Percentiles rank a stretch among this genome's conserved stretches.
Conservation (phyloP, 1,140 invertebrate genomes). For the Agrypnia vestita region DNA sequence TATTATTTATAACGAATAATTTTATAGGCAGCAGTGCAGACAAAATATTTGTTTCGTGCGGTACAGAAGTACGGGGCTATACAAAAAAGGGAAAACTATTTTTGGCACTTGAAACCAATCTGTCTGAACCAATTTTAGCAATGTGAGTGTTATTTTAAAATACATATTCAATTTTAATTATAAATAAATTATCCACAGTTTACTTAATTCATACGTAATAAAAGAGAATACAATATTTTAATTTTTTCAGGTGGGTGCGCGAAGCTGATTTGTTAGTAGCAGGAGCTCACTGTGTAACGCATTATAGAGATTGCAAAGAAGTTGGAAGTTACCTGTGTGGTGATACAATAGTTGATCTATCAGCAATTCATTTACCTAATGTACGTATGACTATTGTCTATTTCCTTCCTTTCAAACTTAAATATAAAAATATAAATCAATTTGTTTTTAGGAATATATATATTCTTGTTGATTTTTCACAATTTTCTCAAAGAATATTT, state of each 20-base stretch:
- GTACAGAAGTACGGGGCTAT: constrained; percentile 56
- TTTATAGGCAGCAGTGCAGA: constrained; percentile 53
- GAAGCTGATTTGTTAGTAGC: constrained; percentile 87
- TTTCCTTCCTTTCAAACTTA: too few species aligned
- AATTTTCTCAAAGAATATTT: too few species aligned
- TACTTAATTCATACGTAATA: too few species aligned
- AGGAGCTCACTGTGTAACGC: constrained; percentile 88
- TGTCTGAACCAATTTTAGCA: constrained; percentile 54
- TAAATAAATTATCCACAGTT: too few species aligned
- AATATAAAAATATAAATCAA: too few species aligned
- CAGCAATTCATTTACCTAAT: constrained; percentile 69
- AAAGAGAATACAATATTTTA: too few species aligned
- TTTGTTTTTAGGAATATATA: too few species aligned
- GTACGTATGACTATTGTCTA: constrained; percentile 4
- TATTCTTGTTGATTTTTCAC: too few species aligned
- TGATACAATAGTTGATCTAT: constrained; percentile 86
- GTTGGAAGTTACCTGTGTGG: constrained; percentile 85
- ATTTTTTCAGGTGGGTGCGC: constrained; percentile 79
- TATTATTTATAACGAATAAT: background rate
- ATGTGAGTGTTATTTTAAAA: constrained; percentile 45
- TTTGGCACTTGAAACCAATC: constrained; percentile 57
- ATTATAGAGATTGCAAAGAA: constrained; percentile 89
- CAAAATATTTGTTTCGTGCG: constrained; percentile 57
- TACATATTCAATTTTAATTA: too few species aligned
- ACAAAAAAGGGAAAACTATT: constrained; percentile 60